Conservation (phyloP, 2,888 invertebrate genomes). For the Chloroclystis v-ata region DNA sequence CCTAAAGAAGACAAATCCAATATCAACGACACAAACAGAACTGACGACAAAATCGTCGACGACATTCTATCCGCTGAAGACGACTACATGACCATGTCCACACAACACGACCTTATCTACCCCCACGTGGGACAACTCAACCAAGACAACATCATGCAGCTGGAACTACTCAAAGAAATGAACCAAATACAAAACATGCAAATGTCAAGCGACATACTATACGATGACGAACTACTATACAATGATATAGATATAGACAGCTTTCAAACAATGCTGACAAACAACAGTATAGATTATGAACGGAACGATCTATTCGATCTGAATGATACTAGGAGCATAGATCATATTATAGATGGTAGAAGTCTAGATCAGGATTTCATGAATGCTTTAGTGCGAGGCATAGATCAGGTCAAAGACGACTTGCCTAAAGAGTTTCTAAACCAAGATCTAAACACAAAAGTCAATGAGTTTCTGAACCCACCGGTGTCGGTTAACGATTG, state of each 20-base stretch:
- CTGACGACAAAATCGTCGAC: slow-evolving; percentile 67
- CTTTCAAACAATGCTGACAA: slow-evolving; percentile 51
- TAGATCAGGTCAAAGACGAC: slow-evolving; percentile 54
- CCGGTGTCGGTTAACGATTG: slow-evolving; percentile 60
- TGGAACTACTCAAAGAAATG: slow-evolving; percentile 67
- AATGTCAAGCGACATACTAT: slow-evolving; percentile 31
- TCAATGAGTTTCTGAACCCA: slow-evolving; percentile 34
- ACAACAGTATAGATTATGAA: slow-evolving; percentile 58
- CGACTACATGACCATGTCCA: slow-evolving; percentile 62
- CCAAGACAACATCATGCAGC: slow-evolving; percentile 59
- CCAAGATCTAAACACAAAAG: slow-evolving; percentile 38
- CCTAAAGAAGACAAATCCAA: slow-evolving; percentile 38
- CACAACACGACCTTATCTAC: slow-evolving; percentile 42
- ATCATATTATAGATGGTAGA: slow-evolving; percentile 36
- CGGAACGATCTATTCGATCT: slow-evolving; percentile 58
- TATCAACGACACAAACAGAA: slow-evolving; percentile 35
- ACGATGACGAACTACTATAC: slow-evolving; percentile 63
- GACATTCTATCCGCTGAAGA: slow-evolving; percentile 69
- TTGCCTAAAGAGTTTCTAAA: slow-evolving; percentile 58
- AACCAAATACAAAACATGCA: slow-evolving; percentile 64
- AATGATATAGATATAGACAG: slow-evolving; percentile 68
- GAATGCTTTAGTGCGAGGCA: slow-evolving; percentile 38
- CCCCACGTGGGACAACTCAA: slow-evolving; percentile 33
- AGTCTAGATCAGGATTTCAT: slow-evolving; percentile 38
- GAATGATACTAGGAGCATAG: slow-evolving; percentile 48